phyloP scores from a whole-genome alignment of 1,140 invertebrate species.

The Caenorhabditis inopinata region DNA sequence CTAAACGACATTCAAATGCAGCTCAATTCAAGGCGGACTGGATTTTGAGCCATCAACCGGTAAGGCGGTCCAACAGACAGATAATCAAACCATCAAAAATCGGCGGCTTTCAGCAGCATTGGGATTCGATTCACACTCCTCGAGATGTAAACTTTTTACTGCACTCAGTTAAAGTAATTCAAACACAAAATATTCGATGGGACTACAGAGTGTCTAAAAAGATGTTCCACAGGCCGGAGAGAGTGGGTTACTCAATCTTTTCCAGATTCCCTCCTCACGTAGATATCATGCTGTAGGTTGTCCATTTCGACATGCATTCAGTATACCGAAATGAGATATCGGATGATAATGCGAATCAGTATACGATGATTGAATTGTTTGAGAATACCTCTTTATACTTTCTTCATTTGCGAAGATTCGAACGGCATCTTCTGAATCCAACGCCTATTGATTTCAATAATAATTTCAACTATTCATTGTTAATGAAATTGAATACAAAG shows the following conservation, averaged over 20 bases:
- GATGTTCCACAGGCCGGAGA: constrained; percentile 27
- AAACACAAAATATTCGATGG: neutral
- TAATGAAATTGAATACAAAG: constrained; percentile 2
- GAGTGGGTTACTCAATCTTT: neutral
- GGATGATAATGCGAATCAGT: neutral
- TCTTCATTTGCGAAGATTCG: neutral
- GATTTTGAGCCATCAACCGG: constrained; percentile 21
- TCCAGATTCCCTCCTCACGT: neutral
- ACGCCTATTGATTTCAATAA: neutral
- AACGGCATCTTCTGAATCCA: neutral
- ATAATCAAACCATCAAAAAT: neutral
- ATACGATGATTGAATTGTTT: neutral
- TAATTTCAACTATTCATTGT: neutral
- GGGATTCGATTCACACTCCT: neutral
- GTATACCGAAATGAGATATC: neutral
- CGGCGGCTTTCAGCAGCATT: neutral
- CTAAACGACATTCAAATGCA: neutral
- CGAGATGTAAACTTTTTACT: neutral
- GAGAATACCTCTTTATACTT: neutral
- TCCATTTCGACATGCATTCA: constrained; percentile 15
- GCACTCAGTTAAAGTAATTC: neutral
- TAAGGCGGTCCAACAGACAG: neutral
- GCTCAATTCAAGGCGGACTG: constrained; percentile 19
- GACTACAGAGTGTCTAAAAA: constrained; percentile 27
- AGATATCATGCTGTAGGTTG: neutral